Base-by-base conservation (phyloP, 2,113 vertebrate genomes). In the Ariopsis seemanni region DNA sequence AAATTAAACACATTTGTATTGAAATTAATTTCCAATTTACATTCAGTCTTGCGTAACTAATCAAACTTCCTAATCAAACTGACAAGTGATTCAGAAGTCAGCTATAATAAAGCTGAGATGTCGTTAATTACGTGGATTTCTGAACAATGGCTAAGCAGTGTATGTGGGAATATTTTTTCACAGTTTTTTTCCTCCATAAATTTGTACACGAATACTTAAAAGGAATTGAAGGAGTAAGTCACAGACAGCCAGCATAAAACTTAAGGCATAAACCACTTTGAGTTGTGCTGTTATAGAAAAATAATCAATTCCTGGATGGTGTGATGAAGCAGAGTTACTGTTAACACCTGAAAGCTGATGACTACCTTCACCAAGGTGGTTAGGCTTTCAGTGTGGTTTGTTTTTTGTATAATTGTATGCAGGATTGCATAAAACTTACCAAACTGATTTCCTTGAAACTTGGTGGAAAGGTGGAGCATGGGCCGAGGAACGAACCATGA, bases 71-170 rank as follows among this genome's bases (percentile, higher is more conserved):
- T 48, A 67, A 50, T 62, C n/a, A 65, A 67, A 65, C 30, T 78
- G 58, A 82, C 84, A 86, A 52, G 6, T 65, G 80, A 69, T 74
- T 78, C n/a, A 87, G 18, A 53, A 84, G 78, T 0, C 78, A 87
- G 78, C 85, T 88, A 88, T 90, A 92, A 83, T 85, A 89, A 89
- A 90, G 82, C 78, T 74, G 89, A 86, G 86, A 79, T 82, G 88
- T 85, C 83, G 90, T 92, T 91, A 90, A 83, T 84, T 91, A 88
- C 86, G 48, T 15, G 34, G 22, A 14, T 52, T 52, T 52, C 20
- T n/a, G 18, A 77, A 77, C 71, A 20, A 48, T 34, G 22, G 17
- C 18, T 22, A 72, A 72, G 34, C 30, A 2, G 10, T 2, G 22
- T n/a, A 15, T 7, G 34, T 27, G 63, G 25, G 10, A 65, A 65